Base-by-base conservation (phyloP, 1,140 invertebrate species). In the Yoshiicerus persimilis region DNA sequence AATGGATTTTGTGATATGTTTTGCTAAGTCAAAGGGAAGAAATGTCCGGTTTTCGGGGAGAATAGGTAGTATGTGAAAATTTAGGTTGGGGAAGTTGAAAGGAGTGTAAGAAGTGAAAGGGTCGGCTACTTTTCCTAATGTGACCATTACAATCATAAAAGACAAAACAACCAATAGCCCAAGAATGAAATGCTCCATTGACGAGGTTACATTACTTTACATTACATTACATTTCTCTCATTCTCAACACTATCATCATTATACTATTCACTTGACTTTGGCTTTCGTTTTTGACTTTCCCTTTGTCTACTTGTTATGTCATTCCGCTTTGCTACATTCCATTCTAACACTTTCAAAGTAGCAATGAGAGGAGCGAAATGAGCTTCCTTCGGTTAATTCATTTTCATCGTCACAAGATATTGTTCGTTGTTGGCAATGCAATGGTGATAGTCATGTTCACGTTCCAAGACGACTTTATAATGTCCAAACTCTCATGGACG, bases 121-220 rank as follows among this genome's bases (percentile, higher is more conserved):
- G 34, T 80, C 30, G 75, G 75, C 75, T 80, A 80, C 75, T 80
- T 80, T 38, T 32, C 32, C 75, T 80, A 80, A 80, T 80, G 75
- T 80, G 75, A 80, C 75, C 34, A 80, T 80, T 80, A 80, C 75
- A 80, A 36, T 80, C 75, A 80, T 80, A 80, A 80, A 80, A 80
- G 75, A 80, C 75, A 80, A 80, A 80, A 80, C 75, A 80, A 80
- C 75, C 75, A 80, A 80, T 80, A 80, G 75, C 27, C 75, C 75
- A 80, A 80, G 75, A 80, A 80, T 80, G 75, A 80, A 80, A 80
- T 80, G 75, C 75, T 80, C 75, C 75, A 80, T 80, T 80, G 75
- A 80, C 75, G 75, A 80, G 75, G 75, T 80, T 80, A 80, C 75
- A 80, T 80, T 80, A 80, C 75, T 80, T 80, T 30, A 32, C 70